phyloP scores from a whole-genome alignment of 1,140 invertebrate genomes.

The Drosophila quadrilineata region DNA sequence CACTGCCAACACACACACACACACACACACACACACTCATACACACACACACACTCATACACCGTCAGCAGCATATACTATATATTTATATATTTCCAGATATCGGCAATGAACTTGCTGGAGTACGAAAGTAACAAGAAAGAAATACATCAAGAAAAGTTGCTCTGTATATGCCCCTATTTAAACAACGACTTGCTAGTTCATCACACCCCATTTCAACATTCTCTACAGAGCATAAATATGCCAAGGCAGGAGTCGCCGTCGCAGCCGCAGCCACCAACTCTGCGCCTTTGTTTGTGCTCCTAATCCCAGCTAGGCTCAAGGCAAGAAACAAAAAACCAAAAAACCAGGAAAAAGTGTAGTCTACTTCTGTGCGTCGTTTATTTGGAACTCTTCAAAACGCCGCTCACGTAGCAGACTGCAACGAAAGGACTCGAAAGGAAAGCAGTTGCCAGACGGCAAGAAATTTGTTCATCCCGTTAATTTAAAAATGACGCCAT shows the following conservation, averaged over 20 bases:
- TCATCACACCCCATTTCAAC: no score
- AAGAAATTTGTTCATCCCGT: constrained; percentile 12
- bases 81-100: constrained; percentile 10
- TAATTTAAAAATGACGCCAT: constrained; percentile 22
- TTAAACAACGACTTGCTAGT: no score
- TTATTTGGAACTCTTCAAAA: constrained; percentile 37
- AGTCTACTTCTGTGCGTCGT: constrained; percentile 36
- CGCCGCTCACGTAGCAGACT: constrained; percentile 67
- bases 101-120: constrained; percentile 77
- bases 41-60: background rate
- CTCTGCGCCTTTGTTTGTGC: constrained; percentile 33
- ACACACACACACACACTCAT: background rate
- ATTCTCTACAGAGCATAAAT: constrained; percentile 8
- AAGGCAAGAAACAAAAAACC: constrained; percentile 16
- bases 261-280: background rate
- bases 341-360: no score
- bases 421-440: constrained; percentile 5
- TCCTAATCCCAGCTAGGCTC: constrained; percentile 42
- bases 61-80: no score
- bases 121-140: constrained; percentile 36
- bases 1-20: constrained; percentile 13
- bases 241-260: constrained; percentile 49
- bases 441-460: constrained; percentile 22
- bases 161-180: no score
- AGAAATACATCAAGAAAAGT: no score